These are phyloP conservation scores for Parasteatoda tepidariorum DNA, from an alignment of 1,140 invertebrate species.

Conservation along the genomic window DNA sequence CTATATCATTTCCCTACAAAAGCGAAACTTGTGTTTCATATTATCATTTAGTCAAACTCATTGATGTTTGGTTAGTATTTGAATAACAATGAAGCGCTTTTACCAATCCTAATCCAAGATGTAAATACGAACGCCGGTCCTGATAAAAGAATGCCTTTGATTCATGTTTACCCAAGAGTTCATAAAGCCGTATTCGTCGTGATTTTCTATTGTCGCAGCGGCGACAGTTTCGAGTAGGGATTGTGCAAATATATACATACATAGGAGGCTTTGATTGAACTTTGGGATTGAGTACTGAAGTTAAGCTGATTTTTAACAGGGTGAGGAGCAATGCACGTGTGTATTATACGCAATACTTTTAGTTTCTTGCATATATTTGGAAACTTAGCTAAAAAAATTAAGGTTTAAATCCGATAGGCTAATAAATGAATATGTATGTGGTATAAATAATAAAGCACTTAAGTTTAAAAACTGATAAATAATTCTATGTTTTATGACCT, in stretches of 20 bases:
- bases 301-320: conserved; percentile 26
- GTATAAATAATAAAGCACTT: background rate
- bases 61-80: conserved; percentile 27
- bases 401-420: background rate
- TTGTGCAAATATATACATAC: background rate
- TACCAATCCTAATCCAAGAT: conserved; percentile 31
- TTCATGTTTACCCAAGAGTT: conserved; percentile 11
- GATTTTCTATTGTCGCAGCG: conserved; percentile 19
- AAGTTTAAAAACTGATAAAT: background rate
- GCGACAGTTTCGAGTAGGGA: background rate
- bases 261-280: conserved; percentile 25
- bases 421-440: background rate
- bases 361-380: background rate
- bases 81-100: conserved; percentile 30
- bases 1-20: too few species aligned
- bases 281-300: conserved; percentile 5
- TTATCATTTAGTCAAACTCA: conserved; percentile 21
- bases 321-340: background rate
- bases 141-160: conserved; percentile 1
- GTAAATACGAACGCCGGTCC: conserved; percentile 3
- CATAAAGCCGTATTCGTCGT: background rate
- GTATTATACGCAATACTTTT: background rate
- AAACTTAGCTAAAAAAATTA: background rate
- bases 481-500: too few species aligned
- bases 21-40: too few species aligned